Evolutionary conservation across 1,140 invertebrate genomes (phyloP), one percentile per base, ranked within the genome.

Genomic region (Cyclina sinensis): DNA sequence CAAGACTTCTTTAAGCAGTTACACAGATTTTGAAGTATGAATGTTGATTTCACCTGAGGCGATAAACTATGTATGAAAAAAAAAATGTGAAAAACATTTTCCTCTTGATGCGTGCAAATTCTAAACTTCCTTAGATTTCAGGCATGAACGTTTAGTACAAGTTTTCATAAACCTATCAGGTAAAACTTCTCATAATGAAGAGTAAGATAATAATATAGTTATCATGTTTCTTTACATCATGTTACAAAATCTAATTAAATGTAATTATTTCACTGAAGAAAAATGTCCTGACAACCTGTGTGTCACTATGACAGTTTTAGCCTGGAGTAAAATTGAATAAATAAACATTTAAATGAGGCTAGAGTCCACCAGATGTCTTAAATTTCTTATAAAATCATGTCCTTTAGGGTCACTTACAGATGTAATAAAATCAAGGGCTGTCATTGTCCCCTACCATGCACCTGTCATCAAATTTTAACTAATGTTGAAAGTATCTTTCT

Each of bases 191-290:
- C 51, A 4, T 43, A 43, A 43, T 43, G 43, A 43, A 43, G 43
- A 7, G 5, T 43, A 43, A 7, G 43, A 43, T 43, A 43, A 43
- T 43, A 43, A 43, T 43, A 43, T 43, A 43, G 57, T 27, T 70
- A 70, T 35, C 65, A 18, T 37, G 27, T 70, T 70, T 70, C 65
- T 70, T 70, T 39, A 70, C 35, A n/a, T 70, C 65, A 70, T 70
- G 65, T 70, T 70, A 70, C 32, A 39, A 37, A 70, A 70, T 37
- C 14, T 70, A 70, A 70, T 70, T 70, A 70, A 37, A 70, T 30
- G 32, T 70, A 70, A 70, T 70, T 70, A 70, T 70, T 70, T 70
- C 65, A 70, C 12, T 70, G 35, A 7, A 70, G 65, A 70, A 62
- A 37, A 32, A 27, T 70, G 65, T 21, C 65, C 65, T 70, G 65